These are phyloP conservation scores for Drosophila willistoni DNA, from an alignment of 1,140 invertebrate species.

Conservation along the genomic window DNA sequence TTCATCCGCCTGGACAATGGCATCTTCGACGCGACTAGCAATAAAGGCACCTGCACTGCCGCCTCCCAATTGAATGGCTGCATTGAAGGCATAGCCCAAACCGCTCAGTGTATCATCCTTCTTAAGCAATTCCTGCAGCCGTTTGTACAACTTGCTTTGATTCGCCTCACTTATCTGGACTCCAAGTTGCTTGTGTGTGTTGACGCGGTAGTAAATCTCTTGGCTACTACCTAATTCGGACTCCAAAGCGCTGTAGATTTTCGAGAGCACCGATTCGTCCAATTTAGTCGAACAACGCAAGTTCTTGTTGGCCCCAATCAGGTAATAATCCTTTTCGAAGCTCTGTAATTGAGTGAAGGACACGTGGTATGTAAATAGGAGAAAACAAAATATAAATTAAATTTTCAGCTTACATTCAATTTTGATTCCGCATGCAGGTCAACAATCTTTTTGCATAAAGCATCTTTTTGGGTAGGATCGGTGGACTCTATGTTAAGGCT, in stretches of 20 bases:
- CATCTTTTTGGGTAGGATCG: slow-evolving; percentile 57
- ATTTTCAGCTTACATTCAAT: slow-evolving; percentile 66
- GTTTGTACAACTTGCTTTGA: slow-evolving; percentile 86
- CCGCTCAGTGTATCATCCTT: slow-evolving; percentile 90
- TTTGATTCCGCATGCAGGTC: slow-evolving; percentile 71
- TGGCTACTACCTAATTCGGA: slow-evolving; percentile 59
- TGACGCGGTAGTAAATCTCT: slow-evolving; percentile 76
- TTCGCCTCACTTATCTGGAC: slow-evolving; percentile 80
- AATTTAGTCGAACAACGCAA: slow-evolving; percentile 66
- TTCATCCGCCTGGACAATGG: slow-evolving; percentile 97
- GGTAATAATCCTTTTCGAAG: slow-evolving; percentile 82
- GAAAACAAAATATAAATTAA: not conserved
- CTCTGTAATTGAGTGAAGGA: slow-evolving; percentile 47
- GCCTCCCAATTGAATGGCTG: slow-evolving; percentile 88
- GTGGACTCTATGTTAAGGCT: slow-evolving; percentile 70
- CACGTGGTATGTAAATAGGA: not conserved
- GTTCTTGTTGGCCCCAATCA: slow-evolving; percentile 74
- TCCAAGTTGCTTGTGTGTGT: slow-evolving; percentile 62
- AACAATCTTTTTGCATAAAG: slow-evolving; percentile 66
- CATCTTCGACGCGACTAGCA: slow-evolving; percentile 93
- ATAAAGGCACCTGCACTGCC: slow-evolving; percentile 87
- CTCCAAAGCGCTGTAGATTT: slow-evolving; percentile 61
- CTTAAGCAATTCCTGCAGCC: slow-evolving; percentile 88
- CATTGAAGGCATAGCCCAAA: slow-evolving; percentile 92
- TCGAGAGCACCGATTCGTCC: slow-evolving; percentile 56